These are phyloP conservation scores for Endomychus coccineus DNA, from an alignment of 2,888 invertebrate species.

Conservation along the genomic window DNA sequence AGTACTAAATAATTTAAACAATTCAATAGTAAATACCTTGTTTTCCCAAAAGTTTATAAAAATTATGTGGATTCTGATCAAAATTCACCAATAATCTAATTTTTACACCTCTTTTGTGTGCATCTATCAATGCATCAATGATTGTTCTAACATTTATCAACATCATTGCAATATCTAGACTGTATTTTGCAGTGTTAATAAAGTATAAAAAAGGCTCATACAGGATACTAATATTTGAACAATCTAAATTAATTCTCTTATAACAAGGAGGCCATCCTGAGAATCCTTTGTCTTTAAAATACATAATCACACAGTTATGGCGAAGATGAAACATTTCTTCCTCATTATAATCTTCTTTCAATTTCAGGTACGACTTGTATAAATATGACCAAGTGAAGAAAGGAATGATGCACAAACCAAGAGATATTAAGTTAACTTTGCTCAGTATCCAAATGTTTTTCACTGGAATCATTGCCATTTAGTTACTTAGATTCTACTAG, in stretches of 20 bases:
- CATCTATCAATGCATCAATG: constrained; percentile 25
- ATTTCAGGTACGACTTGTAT: constrained; percentile 21
- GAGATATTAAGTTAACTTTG: no score
- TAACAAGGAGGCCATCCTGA: constrained; percentile 29
- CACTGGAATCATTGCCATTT: no score
- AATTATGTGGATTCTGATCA: constrained; percentile 15
- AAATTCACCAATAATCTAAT: constrained; percentile 33
- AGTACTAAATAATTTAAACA: no score
- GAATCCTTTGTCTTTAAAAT: constrained; percentile 22
- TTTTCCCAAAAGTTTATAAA: constrained; percentile 23
- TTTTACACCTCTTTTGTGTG: constrained; percentile 30
- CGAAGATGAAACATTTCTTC: constrained; percentile 26
- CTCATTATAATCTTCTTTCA: constrained; percentile 23
- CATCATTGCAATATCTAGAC: constrained; percentile 34
- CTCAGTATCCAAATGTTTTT: no score
- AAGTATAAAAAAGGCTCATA: constrained; percentile 34
- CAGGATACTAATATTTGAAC: constrained; percentile 21
- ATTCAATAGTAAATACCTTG: no score
- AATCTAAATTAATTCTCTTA: constrained; percentile 7
- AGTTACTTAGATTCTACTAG: no score
- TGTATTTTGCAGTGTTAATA: constrained; percentile 29
- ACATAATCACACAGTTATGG: constrained; percentile 36
- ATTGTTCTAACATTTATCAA: constrained; percentile 25
- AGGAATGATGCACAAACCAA: constrained; percentile 20
- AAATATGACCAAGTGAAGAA: constrained; percentile 26